Base-by-base conservation (phyloP, 2,888 invertebrate species). In the Dasysyrphus albostriatus region DNA sequence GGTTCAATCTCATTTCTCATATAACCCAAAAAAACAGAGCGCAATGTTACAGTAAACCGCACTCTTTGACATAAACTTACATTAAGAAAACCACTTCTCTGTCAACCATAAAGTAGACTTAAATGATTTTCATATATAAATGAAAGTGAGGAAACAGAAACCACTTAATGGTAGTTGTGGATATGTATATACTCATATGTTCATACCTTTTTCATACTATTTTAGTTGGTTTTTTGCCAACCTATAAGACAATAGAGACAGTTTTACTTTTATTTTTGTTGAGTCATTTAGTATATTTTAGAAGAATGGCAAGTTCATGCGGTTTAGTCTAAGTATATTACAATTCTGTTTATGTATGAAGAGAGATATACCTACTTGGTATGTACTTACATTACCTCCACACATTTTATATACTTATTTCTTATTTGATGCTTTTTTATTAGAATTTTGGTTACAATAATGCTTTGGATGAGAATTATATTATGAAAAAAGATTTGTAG, bases 81-180 rank as follows among this genome's bases (percentile, higher is more conserved):
- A 51, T 51, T 12, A 14, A 24, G 19, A 24, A 51, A n/a, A 51
- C 2, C 12, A 24, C 51, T 24, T 29, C 24, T 24, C 51, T 29
- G 51, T 51, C 14, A 51, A n/a, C 24, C 51, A 51, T 51, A 51
- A 51, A 24, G 24, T 24, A 51, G 51, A 51, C 24, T 51, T 51
- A 24, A 51, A 51, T 51, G 51, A 29, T 51, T 51, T 24, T 51
- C 24, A 24, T 16, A 9, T 42, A 14, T 6, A 51, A 24, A 24
- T 14, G 12, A 51, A 51, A 51, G 24, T 51, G 51, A 2, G 51
- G 51, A 51, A 24, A 51, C 24, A 24, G 12, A 51, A 51, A 51
- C 51, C 51, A 51, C 51, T 51, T 51, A 24, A 51, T 2, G 24
- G 24, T 7, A 12, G 51, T 49, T 51, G 19, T 24, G 32, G 32